Conservation (phyloP, 2,113 vertebrate genomes). For the Myrmophylax atrothorax region DNA sequence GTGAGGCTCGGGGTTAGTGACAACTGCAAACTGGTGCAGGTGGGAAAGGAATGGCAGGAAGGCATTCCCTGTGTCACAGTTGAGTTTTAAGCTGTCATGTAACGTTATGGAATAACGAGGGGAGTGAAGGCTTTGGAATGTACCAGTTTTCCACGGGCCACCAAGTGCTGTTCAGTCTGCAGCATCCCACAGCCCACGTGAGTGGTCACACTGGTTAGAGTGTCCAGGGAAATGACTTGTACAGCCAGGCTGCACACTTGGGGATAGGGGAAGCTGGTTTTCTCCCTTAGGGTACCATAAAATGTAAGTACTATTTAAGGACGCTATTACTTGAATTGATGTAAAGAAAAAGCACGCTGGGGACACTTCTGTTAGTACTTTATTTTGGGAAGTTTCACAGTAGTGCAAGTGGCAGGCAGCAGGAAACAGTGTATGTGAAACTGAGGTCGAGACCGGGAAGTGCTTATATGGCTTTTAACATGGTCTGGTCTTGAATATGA, state of each 20-base stretch:
- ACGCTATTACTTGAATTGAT: neutral
- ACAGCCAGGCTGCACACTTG: accelerated
- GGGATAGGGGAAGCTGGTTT: neutral
- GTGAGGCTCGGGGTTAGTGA: neutral
- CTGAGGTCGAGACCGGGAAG: neutral
- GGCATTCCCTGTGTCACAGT: accelerated
- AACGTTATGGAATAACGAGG: neutral
- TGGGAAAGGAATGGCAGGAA: neutral
- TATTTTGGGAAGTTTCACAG: neutral
- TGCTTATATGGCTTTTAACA: neutral
- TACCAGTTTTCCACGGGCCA: neutral
- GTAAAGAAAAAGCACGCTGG: neutral
- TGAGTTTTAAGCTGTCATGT: neutral
- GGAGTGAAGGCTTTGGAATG: accelerated
- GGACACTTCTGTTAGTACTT: neutral
- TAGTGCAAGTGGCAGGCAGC: neutral
- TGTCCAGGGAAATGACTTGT: neutral
- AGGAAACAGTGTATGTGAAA: neutral
- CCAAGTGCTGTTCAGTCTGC: neutral
- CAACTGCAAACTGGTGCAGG: neutral
- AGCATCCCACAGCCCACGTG: neutral
- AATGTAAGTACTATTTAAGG: neutral
- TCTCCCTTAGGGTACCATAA: neutral
- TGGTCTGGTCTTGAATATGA: neutral
- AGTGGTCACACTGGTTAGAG: accelerated